Base-by-base conservation (phyloP, 2,113 vertebrate species). In the Suncus etruscus region DNA sequence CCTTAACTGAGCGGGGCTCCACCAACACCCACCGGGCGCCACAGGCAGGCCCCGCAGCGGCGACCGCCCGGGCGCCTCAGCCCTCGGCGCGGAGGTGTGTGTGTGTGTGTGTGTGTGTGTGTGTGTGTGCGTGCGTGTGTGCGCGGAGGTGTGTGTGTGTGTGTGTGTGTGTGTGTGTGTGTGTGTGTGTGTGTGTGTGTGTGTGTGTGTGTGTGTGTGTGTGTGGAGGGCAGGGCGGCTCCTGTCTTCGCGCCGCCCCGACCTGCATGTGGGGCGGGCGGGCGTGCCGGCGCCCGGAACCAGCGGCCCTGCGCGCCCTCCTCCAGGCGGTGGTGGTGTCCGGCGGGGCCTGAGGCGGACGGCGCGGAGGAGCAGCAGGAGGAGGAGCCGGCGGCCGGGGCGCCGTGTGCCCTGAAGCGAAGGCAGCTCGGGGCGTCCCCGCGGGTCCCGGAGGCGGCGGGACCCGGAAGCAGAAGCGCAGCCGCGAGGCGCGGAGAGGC, bases 381-480 rank as follows among this genome's bases (percentile, higher is more conserved):
- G 54, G 54, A 14, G 54, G 72, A 82, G 31, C 68, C 72, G 72
- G 76, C n/a, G n/a, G 74, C 73, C 84, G 75, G 87, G 63, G 78
- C 65, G 27, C 78, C 66, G 90, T 88, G 86, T n/a, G 95, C 68
- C 78, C 70, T 27, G 83, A 91, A 93, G 92, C 91, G 79, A 80
- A 88, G 84, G 93, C 95, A 61, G 89, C 91, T 77, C 63, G 89
- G 79, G 93, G 94, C 58, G 91, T 90, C 90, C 94, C 97, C 78
- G n/a, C n/a, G n/a, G n/a, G 76, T 83, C 78, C 94, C 95, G 94
- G 96, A 96, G n/a, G n/a, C n/a, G 95, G 96, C 96, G 92, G 92
- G 82, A 98, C 98, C 98, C 98, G 98, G 98, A 99, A 98, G 98
- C 96, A 97, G 94, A 97, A 93, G 97, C 95, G 69, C 86, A 86